Evolutionary conservation across 92 coral and sea anemone genomes (phyloP).

Genomic region (Epizoanthus stellaris): DNA sequence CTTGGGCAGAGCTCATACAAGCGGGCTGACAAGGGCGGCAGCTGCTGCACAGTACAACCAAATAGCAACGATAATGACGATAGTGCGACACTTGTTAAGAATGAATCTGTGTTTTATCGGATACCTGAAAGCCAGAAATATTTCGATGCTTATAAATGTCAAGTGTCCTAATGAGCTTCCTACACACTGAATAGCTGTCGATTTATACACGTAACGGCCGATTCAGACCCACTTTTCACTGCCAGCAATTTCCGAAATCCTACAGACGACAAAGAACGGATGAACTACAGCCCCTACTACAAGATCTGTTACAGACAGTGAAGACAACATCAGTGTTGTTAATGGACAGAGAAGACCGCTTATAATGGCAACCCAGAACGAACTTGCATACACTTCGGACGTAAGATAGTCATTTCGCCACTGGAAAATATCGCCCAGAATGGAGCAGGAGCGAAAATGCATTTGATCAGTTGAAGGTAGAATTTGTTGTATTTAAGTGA

Average conservation of each 20-base stretch:
- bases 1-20: background rate
- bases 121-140: background rate
- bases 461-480: background rate
- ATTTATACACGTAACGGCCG: slow-evolving; percentile 9
- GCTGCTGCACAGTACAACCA: background rate
- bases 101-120: background rate
- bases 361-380: background rate
- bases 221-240: background rate
- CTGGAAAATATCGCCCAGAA: slow-evolving; percentile 3
- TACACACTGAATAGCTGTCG: background rate
- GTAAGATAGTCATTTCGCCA: slow-evolving; percentile 12
- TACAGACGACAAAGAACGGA: background rate
- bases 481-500: background rate
- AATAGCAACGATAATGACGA: background rate
- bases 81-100: background rate
- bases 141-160: slow-evolving; percentile 3
- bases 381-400: background rate
- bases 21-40: background rate
- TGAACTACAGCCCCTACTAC: background rate
- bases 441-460: background rate
- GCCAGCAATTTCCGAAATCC: slow-evolving; percentile 1
- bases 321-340: slow-evolving; percentile 4
- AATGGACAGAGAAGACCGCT: background rate
- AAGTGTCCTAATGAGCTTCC: slow-evolving; percentile 4
- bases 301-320: slow-evolving; percentile 1